Conservation (phyloP, 2,113 vertebrate genomes). For the Amblyopsis rosae region DNA sequence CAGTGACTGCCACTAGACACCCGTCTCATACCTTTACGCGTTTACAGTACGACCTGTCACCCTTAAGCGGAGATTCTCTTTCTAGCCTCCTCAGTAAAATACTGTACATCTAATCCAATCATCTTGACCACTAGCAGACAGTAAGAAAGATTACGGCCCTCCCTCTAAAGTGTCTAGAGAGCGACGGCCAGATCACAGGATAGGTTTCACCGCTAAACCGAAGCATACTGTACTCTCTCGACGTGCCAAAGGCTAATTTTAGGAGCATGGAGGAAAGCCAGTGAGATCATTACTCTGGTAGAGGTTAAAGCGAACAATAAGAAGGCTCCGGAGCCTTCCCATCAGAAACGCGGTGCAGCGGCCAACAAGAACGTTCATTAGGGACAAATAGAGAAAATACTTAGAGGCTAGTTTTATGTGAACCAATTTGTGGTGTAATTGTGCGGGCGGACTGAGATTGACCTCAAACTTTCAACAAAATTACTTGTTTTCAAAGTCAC, state of each 20-base stretch:
- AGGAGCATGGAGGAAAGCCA: slow-evolving; percentile 56
- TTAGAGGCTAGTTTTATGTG: slow-evolving; percentile 70
- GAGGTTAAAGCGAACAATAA: slow-evolving; percentile 66
- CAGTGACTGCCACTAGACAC: slow-evolving; percentile 16
- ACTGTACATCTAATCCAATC: slow-evolving; percentile 59
- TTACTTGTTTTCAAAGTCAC: slow-evolving; percentile 55
- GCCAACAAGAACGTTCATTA: slow-evolving; percentile 73
- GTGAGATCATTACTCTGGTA: slow-evolving; percentile 72
- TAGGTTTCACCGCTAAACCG: slow-evolving; percentile 53
- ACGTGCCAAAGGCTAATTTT: slow-evolving; percentile 68
- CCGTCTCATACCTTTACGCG: slow-evolving; percentile 18
- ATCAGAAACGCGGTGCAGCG: slow-evolving; percentile 50
- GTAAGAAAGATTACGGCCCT: slow-evolving; percentile 48
- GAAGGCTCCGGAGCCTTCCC: slow-evolving; percentile 59
- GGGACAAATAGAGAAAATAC: slow-evolving; percentile 73
- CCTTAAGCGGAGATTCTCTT: slow-evolving; percentile 2
- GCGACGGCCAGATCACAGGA: slow-evolving; percentile 44
- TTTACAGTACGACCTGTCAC: slow-evolving; percentile 16
- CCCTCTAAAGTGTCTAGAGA: slow-evolving; percentile 46
- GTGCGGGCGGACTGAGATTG: slow-evolving; percentile 56
- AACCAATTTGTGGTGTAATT: slow-evolving; percentile 70
- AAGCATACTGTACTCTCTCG: slow-evolving; percentile 39
- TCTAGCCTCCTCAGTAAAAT: slow-evolving; percentile 41
- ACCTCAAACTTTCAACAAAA: slow-evolving; percentile 59
- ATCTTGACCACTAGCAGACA: slow-evolving; percentile 50